Conservation (phyloP, 2,113 vertebrate genomes). For the Neotoma lepida region DNA sequence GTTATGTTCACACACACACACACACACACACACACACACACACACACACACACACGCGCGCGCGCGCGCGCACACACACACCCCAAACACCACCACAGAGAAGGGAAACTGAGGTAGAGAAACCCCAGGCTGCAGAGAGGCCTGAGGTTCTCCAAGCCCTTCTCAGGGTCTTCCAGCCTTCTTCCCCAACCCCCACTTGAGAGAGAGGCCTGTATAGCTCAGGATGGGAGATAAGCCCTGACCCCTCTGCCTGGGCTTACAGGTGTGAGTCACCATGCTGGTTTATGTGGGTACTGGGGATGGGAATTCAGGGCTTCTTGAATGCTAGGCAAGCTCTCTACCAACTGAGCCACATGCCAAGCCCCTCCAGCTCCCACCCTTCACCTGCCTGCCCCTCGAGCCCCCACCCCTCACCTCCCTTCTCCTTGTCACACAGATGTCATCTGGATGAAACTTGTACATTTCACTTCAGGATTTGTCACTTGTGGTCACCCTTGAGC, state of each 20-base stretch:
- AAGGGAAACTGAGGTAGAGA: background rate
- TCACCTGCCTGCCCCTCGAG: background rate
- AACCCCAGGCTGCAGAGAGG: background rate
- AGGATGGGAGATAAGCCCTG: background rate
- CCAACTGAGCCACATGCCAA: background rate
- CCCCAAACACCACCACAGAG: background rate
- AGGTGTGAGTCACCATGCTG: background rate
- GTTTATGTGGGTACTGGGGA: background rate
- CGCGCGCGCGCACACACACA: background rate
- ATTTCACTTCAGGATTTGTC: background rate
- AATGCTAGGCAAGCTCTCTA: background rate
- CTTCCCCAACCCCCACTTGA: background rate
- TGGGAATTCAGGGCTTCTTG: background rate
- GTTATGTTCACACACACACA: background rate
- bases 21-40: conserved; percentile 5
- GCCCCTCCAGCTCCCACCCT: no score
- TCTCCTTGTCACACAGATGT: background rate
- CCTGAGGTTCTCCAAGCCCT: background rate
- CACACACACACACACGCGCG: background rate
- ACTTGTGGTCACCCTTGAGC: background rate
- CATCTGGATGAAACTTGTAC: background rate
- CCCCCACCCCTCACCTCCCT: background rate
- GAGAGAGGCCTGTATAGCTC: background rate
- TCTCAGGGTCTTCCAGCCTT: no score
- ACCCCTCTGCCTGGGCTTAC: background rate